Conservation (phyloP, 2,888 invertebrate species). For the Megalurothrips usitatus region DNA sequence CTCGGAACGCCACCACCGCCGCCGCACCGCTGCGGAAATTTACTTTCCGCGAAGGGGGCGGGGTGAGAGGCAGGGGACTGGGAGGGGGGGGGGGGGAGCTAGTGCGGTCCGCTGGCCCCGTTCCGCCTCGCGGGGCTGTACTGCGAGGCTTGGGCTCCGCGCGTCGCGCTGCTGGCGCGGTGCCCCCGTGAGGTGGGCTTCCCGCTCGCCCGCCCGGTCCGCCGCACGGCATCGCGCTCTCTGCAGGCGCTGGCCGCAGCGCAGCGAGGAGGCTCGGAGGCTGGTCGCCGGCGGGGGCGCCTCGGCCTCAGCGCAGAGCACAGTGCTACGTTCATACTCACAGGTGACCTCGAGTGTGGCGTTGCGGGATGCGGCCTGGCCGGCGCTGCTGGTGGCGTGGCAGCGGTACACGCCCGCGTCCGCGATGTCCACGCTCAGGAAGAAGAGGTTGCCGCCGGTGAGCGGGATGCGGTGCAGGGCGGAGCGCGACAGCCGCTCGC, state of each 20-base stretch:
- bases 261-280: not conserved
- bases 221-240: not conserved
- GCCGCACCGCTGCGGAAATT: not conserved
- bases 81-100: not conserved
- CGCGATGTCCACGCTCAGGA: not conserved
- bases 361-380: not conserved
- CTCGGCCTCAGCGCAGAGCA: not conserved
- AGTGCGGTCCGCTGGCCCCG: not conserved
- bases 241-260: not conserved
- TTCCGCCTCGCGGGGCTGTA: too few species aligned
- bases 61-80: not conserved
- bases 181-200: not conserved
- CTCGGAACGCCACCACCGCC: too few species aligned
- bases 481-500: not conserved
- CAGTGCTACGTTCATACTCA: not conserved
- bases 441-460: constrained; percentile 23
- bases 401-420: constrained; percentile 16
- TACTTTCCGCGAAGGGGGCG: not conserved
- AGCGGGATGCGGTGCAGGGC: not conserved
- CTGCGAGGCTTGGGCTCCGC: not conserved
- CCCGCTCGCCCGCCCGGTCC: not conserved
- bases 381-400: not conserved
- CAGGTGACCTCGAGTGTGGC: constrained; percentile 8
- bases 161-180: not conserved
- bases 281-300: not conserved